Conservation (phyloP, 2,113 vertebrate species). For the Pipra filicauda region DNA sequence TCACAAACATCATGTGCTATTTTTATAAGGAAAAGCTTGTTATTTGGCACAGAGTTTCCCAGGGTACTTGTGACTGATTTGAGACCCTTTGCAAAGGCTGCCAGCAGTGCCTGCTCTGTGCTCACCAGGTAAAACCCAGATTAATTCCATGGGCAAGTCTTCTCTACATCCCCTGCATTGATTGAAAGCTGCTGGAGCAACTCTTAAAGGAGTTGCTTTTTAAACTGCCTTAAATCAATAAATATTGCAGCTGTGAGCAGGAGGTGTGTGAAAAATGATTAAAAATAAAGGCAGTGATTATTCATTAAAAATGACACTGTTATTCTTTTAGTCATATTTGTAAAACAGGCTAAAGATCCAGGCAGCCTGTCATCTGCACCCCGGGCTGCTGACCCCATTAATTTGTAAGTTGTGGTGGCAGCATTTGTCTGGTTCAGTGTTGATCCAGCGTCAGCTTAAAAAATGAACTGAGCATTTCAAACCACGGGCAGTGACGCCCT, state of each 20-base stretch:
- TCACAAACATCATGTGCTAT: neutral
- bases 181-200: neutral
- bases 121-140: neutral
- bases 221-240: neutral
- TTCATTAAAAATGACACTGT: neutral
- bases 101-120: neutral
- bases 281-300: neutral
- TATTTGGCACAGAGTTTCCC: neutral
- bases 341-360: neutral
- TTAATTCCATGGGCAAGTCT: neutral
- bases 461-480: neutral
- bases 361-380: neutral
- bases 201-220: neutral
- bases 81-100: neutral
- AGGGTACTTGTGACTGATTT: neutral
- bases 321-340: neutral
- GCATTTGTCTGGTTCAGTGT: neutral
- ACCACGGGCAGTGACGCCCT: neutral
- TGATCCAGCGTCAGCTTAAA: slow-evolving; percentile 24
- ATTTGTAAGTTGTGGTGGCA: neutral
- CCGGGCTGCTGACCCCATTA: neutral
- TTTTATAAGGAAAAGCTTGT: neutral
- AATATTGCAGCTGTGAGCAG: neutral
- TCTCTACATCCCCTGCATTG: neutral
- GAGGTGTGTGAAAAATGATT: neutral